Evolutionary conservation across 1,140 invertebrate genomes (phyloP), one percentile per base, ranked within the genome.

Genomic region (Dendrolimus kikuchii): DNA sequence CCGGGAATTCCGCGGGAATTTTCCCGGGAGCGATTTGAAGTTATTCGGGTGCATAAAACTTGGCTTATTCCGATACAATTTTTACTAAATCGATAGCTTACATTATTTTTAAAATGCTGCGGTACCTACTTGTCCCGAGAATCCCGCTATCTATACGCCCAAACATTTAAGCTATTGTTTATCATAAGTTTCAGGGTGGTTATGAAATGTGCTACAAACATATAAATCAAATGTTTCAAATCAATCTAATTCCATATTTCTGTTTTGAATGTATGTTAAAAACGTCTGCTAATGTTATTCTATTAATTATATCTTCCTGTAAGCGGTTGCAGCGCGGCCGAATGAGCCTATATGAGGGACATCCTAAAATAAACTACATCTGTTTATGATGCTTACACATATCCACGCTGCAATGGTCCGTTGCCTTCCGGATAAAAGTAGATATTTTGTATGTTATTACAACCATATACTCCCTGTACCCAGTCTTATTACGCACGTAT

Each of bases 291-390:
- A 77, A 74, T 75, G 73, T 74, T 76, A 59, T 70, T 70, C 64
- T 63, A 76, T 79, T 78, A 74, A 76, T 81, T 70, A 80, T 71
- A 68, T 67, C 76, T 78, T 81, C 71, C 78, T 80, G 75, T 68
- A 55, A 61, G 56, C 62, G 52, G 41, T 37, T 5, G 49, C 8
- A 8, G 40, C 36, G 48, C 49, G 57, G 23, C 23, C 23, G 23
- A 23, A 23, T 23, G 23, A 23, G 23, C 23, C 23, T 23, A 23
- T 23, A 23, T 23, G 23, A 23, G 23, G 23, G 23, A 74, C 66
- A 73, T 57, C 68, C 66, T 46, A 70, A 77, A 77, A 77, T 77
- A 77, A 68, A 68, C 60, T 53, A 54, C 64, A 68, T 74, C 66
- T 77, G 74, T 69, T 80, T 76, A 71, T 71, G 73, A 66, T 67